A percentile compares a stretch with the other conserved stretches of the same genome.
phyloP scores from a whole-genome alignment of 2,113 vertebrate genomes.

The Macaca nemestrina region DNA sequence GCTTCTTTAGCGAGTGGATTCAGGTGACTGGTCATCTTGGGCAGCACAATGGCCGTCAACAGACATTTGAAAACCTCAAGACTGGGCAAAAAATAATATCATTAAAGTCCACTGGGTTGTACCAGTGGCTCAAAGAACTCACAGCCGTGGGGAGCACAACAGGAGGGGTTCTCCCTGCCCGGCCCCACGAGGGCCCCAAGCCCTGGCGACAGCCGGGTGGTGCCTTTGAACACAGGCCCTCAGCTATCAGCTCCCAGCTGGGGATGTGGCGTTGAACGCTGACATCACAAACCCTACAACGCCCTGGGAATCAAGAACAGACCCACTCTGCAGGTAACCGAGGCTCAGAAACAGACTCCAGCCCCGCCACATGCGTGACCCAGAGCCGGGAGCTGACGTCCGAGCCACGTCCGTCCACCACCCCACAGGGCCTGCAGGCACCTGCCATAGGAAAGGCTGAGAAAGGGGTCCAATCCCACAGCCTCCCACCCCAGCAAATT shows the following conservation, averaged over 20 bases:
- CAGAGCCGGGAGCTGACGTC: accelerated
- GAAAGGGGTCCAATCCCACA: background rate
- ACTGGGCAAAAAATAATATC: background rate
- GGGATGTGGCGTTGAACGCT: background rate
- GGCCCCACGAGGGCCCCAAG: accelerated
- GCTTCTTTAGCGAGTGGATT: background rate
- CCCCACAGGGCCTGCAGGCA: background rate
- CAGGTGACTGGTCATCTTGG: background rate
- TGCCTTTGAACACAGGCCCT: background rate
- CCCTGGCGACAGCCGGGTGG: background rate
- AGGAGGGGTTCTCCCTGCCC: too few species aligned
- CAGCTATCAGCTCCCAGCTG: too few species aligned
- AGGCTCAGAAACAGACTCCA: background rate
- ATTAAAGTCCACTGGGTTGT: background rate
- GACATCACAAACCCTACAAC: too few species aligned
- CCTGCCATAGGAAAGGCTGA: background rate
- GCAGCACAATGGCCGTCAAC: background rate
- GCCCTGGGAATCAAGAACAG: background rate
- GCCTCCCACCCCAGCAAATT: background rate
- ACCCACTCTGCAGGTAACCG: background rate
- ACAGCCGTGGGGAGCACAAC: background rate
- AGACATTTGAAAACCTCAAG: background rate
- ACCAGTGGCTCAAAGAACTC: background rate
- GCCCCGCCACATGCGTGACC: accelerated
- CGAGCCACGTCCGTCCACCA: background rate